Evolutionary conservation across 2,797 vertebrate genomes (phyloP).

Genomic region (Helicolenus hilgendorfi): DNA sequence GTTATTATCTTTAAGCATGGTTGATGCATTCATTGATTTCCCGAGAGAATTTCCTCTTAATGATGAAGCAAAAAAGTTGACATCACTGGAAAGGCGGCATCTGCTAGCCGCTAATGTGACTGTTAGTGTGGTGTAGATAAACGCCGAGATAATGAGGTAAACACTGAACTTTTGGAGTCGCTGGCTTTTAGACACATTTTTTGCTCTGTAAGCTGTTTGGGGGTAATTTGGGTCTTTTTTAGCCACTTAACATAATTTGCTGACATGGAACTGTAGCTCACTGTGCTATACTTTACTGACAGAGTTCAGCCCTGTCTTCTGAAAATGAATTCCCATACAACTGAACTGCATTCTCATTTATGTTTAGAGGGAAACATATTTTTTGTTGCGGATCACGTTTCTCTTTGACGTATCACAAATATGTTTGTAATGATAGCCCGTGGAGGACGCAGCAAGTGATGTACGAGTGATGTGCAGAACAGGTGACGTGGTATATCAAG

Average conservation of each 20-base stretch:
- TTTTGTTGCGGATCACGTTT: too few relatives aligned
- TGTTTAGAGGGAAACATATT: background rate
- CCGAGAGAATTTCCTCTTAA: slow-evolving; percentile 21
- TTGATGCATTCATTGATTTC: slow-evolving; percentile 36
- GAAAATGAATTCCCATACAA: too few relatives aligned
- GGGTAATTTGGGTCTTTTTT: background rate
- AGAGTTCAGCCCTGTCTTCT: background rate
- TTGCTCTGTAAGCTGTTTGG: background rate
- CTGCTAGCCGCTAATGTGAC: slow-evolving; percentile 7
- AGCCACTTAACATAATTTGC: background rate
- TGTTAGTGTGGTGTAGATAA: background rate
- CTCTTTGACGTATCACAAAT: too few relatives aligned
- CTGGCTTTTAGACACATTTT: background rate
- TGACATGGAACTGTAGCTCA: background rate
- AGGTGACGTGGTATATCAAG: too few relatives aligned
- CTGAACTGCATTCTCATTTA: background rate
- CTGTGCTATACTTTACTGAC: background rate
- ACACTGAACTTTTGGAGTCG: slow-evolving; percentile 12
- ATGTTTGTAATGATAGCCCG: too few relatives aligned
- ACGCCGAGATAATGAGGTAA: slow-evolving; percentile 44
- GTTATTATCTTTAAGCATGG: background rate
- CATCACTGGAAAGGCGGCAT: background rate
- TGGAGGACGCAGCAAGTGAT: too few relatives aligned
- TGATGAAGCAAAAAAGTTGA: slow-evolving; percentile 1
- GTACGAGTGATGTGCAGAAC: too few relatives aligned